Evolutionary conservation across 2,888 invertebrate genomes (phyloP), one percentile per base, ranked within the genome.

Genomic region (Zonitis immaculata): DNA sequence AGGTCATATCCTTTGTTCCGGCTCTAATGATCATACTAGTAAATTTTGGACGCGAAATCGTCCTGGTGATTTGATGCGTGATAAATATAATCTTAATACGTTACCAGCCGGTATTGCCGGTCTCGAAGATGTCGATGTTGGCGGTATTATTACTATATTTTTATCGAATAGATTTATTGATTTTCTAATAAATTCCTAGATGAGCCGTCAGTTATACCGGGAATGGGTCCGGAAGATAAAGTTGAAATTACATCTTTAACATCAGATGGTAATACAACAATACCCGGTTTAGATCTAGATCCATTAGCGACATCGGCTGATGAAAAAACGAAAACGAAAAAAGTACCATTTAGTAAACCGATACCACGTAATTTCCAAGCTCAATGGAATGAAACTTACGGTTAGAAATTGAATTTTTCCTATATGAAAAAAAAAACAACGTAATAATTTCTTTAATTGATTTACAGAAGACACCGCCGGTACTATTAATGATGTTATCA

Each of bases 21-120:
- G 98, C 0, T 98, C 98, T n/a, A 99, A 99, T 78, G 99, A 99
- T 77, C 98, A 99, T 70, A 95, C 97, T 22, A 91, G 88, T 20
- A 99, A 99, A 78, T 99, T 99, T 78, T 99, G 99, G 99, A 97
- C 99, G 1, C 81, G 99, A 58, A 99, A 99, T 77, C 84, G 98
- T 44, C 99, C 99, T 0, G 99, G 99, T 16, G 99, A 99, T 79
- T 83, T 89, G 52, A 97, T 98, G 94, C 85, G 96, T 71, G 99
- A 99, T 75, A 95, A 96, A 77, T 98, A 97, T 76, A 95, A 96
- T 76, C 80, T 96, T 57, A 96, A 96, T 72, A 94, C 91, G 11
- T 77, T 95, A 54, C 93, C 95, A 16, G 88, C 89, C 46, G 92
- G 93, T 54, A 80, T 83, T 55, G 82, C 83, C n/a, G 86, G 86